phyloP scores from a whole-genome alignment of 2,797 vertebrate genomes.

The Parambassis ranga region DNA sequence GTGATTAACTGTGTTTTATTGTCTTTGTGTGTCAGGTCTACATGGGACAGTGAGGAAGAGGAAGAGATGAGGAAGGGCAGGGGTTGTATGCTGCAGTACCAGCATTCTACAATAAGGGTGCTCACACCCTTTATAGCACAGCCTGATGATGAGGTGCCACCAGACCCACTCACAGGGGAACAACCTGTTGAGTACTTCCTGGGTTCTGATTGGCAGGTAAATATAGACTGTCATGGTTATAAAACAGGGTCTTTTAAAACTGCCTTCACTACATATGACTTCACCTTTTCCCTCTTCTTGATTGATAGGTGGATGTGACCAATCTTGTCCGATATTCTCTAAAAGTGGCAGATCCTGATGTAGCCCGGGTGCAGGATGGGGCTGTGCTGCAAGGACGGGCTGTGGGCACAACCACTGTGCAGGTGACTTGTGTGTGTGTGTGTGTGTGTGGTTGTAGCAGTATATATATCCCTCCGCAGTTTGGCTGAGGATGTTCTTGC shows the following conservation, averaged over 20 bases:
- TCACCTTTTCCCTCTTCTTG: conserved; percentile 47
- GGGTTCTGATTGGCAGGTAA: conserved; percentile 90
- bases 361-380: conserved; percentile 83
- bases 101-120: conserved; percentile 87
- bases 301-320: conserved; percentile 91
- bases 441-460: neutral
- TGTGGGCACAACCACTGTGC: conserved; percentile 88
- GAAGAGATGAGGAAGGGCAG: conserved; percentile 88
- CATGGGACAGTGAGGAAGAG: conserved; percentile 91
- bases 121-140: conserved; percentile 79
- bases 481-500: conserved; percentile 3
- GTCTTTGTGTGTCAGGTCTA: conserved; percentile 72
- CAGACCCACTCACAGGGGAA: conserved; percentile 49
- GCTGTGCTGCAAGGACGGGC: conserved; percentile 86
- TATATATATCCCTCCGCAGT: neutral
- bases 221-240: no score
- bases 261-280: neutral
- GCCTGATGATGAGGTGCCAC: conserved; percentile 23
- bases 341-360: conserved; percentile 84
- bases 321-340: conserved; percentile 85
- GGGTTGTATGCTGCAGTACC: conserved; percentile 92
- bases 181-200: conserved; percentile 81
- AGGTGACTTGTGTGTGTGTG: conserved; percentile 74
- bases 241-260: neutral
- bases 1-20: neutral